These are phyloP conservation scores for Onychostoma macrolepis DNA, from an alignment of 2,113 vertebrate species.

Conservation along the genomic window DNA sequence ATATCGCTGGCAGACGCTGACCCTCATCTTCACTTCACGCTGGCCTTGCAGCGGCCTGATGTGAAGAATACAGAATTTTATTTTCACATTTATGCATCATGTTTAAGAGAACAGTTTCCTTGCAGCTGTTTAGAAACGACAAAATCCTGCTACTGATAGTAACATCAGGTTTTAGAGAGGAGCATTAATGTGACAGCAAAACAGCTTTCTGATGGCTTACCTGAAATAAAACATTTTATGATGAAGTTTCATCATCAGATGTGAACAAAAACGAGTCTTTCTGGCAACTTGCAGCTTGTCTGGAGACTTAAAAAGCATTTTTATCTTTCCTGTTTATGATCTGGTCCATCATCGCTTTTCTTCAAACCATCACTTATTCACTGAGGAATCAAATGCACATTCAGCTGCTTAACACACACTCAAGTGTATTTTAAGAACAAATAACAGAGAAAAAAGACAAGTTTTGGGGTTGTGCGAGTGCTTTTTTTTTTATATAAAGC, in stretches of 20 bases:
- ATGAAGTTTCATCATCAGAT: not conserved
- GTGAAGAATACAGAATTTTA: not conserved
- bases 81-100: not conserved
- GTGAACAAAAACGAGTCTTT: not conserved
- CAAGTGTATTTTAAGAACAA: not conserved
- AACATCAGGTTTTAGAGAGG: not conserved
- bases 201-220: not conserved
- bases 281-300: not conserved
- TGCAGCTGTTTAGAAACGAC: not conserved
- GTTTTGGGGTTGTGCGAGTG: slow-evolving; percentile 14
- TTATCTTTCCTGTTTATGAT: slow-evolving; percentile 38
- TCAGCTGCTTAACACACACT: not conserved
- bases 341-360: not conserved
- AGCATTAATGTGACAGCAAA: not conserved
- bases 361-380: not conserved
- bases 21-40: not conserved
- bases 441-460: not conserved
- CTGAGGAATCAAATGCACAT: not conserved
- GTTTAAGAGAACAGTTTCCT: not conserved
- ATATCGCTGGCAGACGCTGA: not conserved
- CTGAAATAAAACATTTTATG: slow-evolving; percentile 9
- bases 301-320: slow-evolving; percentile 23
- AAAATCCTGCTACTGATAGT: not conserved
- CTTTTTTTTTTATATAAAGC: slow-evolving; percentile 27
- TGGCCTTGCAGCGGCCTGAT: not conserved